Evolutionary conservation across 2,113 vertebrate species (phyloP).

Genomic region (Poeciliopsis retropinna): DNA sequence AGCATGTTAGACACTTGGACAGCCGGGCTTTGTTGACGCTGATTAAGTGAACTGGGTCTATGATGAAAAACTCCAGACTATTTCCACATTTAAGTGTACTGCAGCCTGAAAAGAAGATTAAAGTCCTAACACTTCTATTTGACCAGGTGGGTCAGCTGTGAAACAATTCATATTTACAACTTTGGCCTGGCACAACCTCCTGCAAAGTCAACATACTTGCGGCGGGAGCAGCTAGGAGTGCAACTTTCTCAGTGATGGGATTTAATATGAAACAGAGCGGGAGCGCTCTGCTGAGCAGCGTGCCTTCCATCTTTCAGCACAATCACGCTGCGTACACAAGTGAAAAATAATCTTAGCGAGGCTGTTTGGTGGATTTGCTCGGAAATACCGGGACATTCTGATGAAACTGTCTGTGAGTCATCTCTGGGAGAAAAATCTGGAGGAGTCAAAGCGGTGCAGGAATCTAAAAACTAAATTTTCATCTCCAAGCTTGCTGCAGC

Average conservation of each 20-base stretch:
- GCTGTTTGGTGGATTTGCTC: slow-evolving; percentile 50
- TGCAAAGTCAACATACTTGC: slow-evolving; percentile 62
- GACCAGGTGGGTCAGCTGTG: slow-evolving; percentile 66
- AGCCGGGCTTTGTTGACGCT: slow-evolving; percentile 58
- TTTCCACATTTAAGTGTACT: slow-evolving; percentile 46
- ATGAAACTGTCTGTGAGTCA: slow-evolving; percentile 53
- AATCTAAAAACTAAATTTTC: slow-evolving; percentile 39
- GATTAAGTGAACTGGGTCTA: slow-evolving; percentile 54
- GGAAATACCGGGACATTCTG: slow-evolving; percentile 50
- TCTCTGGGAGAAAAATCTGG: slow-evolving; percentile 41
- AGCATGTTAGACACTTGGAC: slow-evolving; percentile 32
- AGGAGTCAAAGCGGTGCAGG: background rate
- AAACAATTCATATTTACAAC: slow-evolving; percentile 50
- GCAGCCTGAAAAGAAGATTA: slow-evolving; percentile 47
- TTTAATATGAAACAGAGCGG: slow-evolving; percentile 61
- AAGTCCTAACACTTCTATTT: slow-evolving; percentile 52
- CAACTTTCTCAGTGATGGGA: slow-evolving; percentile 56
- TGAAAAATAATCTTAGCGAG: slow-evolving; percentile 58
- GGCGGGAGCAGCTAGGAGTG: slow-evolving; percentile 46
- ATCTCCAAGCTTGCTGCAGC: slow-evolving; percentile 30
- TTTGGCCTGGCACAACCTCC: slow-evolving; percentile 36
- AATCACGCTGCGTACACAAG: slow-evolving; percentile 51
- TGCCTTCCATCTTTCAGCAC: slow-evolving; percentile 36
- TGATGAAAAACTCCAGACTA: slow-evolving; percentile 36
- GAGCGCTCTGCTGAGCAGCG: slow-evolving; percentile 37